Evolutionary conservation across 2,113 vertebrate species (phyloP).

Genomic region (Caretta caretta): DNA sequence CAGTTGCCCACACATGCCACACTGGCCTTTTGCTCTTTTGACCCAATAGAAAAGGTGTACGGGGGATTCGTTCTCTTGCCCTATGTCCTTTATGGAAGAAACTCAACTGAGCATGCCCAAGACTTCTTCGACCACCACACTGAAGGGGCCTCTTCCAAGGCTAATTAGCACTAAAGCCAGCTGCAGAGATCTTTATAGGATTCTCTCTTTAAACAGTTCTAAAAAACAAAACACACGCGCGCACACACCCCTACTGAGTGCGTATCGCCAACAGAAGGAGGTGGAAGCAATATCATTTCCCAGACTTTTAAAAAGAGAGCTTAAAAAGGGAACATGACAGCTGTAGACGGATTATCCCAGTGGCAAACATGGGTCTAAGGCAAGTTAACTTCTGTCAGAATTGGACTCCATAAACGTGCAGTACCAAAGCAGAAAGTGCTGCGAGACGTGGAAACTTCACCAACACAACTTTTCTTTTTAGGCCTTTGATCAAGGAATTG

Average conservation of each 20-base stretch:
- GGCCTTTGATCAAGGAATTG: background rate
- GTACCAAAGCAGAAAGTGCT: accelerated
- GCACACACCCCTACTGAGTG: background rate
- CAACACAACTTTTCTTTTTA: slow-evolving; percentile 29
- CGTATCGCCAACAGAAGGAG: accelerated
- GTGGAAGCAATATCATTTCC: accelerated
- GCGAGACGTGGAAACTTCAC: background rate
- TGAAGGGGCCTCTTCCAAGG: background rate
- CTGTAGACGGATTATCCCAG: accelerated
- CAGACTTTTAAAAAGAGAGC: accelerated
- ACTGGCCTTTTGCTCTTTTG: accelerated
- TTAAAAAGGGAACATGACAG: accelerated
- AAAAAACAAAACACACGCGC: background rate
- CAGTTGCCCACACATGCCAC: accelerated
- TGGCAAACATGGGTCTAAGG: background rate
- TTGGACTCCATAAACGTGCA: accelerated
- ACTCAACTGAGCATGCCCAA: background rate
- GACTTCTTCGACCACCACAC: background rate
- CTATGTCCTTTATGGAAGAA: background rate
- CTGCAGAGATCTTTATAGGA: background rate
- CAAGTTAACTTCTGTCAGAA: accelerated
- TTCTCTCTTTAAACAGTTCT: slow-evolving; percentile 4
- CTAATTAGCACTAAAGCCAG: slow-evolving; percentile 20
- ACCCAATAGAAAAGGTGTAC: background rate
- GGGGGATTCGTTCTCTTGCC: accelerated